phyloP scores from a whole-genome alignment of 2,113 vertebrate species.

The Lethenteron reissneri region DNA sequence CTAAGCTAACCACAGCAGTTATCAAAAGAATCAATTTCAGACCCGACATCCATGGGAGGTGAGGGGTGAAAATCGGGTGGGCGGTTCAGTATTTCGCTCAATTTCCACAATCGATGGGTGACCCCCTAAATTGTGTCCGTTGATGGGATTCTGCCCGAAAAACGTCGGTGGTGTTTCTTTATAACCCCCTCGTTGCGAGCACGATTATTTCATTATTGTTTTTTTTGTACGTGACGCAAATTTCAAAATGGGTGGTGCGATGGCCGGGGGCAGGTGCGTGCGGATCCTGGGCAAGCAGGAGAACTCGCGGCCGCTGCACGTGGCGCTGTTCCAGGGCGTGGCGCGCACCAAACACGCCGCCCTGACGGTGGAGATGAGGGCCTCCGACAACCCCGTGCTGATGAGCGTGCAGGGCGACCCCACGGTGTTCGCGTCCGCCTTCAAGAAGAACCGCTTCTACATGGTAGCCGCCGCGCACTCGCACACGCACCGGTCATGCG shows the following conservation, averaged over 20 bases:
- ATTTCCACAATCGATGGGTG: too few species aligned
- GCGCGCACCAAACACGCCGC: conserved; percentile 53
- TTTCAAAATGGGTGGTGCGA: neutral
- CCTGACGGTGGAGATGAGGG: conserved; percentile 88
- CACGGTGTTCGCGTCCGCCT: conserved; percentile 72
- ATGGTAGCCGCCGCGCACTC: conserved; percentile 30
- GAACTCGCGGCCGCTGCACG: conserved; percentile 71
- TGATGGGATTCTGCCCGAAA: too few species aligned
- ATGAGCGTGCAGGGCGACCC: conserved; percentile 59
- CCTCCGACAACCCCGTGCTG: conserved; percentile 80
- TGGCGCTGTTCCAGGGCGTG: conserved; percentile 73
- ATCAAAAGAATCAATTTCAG: too few species aligned
- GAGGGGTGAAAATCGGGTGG: too few species aligned
- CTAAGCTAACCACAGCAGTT: too few species aligned
- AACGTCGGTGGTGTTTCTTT: too few species aligned
- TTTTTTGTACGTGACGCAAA: neutral
- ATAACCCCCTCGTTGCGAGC: neutral
- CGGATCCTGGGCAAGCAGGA: conserved; percentile 87
- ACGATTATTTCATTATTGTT: neutral
- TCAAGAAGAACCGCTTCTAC: conserved; percentile 97
- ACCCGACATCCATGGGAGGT: too few species aligned
- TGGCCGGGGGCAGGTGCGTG: conserved; percentile 39
- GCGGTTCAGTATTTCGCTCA: too few species aligned
- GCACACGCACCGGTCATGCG: too few species aligned
- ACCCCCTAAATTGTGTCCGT: too few species aligned